phyloP scores from a whole-genome alignment of 2,113 vertebrate genomes.

The Corydoras sp. region DNA sequence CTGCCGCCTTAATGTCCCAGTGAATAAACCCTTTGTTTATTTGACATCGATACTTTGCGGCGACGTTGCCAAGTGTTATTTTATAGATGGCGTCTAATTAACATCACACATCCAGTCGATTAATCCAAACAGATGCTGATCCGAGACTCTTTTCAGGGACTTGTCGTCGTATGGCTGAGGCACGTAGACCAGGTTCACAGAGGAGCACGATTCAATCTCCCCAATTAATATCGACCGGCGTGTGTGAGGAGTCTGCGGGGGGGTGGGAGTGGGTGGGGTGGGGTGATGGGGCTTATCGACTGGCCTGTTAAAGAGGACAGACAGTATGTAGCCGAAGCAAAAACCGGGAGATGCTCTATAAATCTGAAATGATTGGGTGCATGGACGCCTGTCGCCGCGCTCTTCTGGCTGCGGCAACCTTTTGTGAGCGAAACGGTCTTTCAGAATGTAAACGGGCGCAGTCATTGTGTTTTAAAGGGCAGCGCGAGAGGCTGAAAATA shows the following conservation, averaged over 20 bases:
- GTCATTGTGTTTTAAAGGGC: constrained; percentile 26
- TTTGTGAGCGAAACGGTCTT: constrained; percentile 9
- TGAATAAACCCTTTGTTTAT: constrained; percentile 10
- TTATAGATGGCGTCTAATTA: not conserved
- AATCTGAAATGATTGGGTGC: constrained; percentile 1
- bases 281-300: constrained; percentile 4
- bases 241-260: not conserved
- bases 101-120: constrained; percentile 9
- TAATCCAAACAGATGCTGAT: constrained; percentile 20
- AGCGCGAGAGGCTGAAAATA: constrained; percentile 3
- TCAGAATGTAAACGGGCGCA: constrained; percentile 24
- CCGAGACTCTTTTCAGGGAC: not conserved
- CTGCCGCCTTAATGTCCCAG: not conserved
- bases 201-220: constrained; percentile 4
- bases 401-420: constrained; percentile 4
- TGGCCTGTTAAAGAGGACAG: constrained; percentile 7
- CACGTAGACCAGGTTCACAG: constrained; percentile 17
- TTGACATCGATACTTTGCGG: constrained; percentile 3
- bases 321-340: not conserved
- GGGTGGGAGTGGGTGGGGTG: too few relatives aligned
- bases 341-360: constrained; percentile 8
- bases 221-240: constrained; percentile 4
- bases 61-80: constrained; percentile 1
- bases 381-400: not conserved
- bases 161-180: constrained; percentile 1